phyloP scores from a whole-genome alignment of 2,888 invertebrate species.

The Pomacea canaliculata region DNA sequence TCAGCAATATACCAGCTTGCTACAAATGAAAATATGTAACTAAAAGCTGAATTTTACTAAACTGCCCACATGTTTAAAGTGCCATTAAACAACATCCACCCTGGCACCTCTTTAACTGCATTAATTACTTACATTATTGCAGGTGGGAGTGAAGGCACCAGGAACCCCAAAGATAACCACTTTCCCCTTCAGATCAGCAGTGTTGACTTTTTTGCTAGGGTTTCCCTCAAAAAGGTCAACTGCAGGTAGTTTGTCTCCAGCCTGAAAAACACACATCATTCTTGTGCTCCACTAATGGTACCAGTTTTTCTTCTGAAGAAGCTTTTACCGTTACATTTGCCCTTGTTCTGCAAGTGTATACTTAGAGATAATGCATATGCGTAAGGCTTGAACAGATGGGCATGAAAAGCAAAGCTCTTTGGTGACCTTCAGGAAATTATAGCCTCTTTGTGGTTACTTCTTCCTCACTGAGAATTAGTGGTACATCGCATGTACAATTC shows the following conservation, averaged over 20 bases:
- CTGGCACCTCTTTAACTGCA: too few species aligned
- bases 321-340: neutral
- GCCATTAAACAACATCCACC: too few species aligned
- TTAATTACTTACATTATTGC: conserved; percentile 78
- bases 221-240: conserved; percentile 87
- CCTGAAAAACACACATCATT: conserved; percentile 73
- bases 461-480: too few species aligned
- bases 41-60: too few species aligned
- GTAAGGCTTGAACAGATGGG: neutral
- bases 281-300: neutral
- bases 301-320: neutral
- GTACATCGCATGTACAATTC: too few species aligned
- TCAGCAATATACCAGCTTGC: too few species aligned
- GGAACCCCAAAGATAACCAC: conserved; percentile 91
- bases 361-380: too few species aligned
- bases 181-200: conserved; percentile 83
- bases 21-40: too few species aligned
- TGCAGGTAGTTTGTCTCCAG: conserved; percentile 84
- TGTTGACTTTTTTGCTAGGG: conserved; percentile 88
- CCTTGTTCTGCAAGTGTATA: neutral
- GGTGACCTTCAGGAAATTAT: too few species aligned
- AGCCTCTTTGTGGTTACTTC: too few species aligned
- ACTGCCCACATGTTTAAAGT: too few species aligned
- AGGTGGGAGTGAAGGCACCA: conserved; percentile 94
- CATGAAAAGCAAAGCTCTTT: too few species aligned